Conservation (phyloP, 2,113 vertebrate species). For the Coracopsis vasa region DNA sequence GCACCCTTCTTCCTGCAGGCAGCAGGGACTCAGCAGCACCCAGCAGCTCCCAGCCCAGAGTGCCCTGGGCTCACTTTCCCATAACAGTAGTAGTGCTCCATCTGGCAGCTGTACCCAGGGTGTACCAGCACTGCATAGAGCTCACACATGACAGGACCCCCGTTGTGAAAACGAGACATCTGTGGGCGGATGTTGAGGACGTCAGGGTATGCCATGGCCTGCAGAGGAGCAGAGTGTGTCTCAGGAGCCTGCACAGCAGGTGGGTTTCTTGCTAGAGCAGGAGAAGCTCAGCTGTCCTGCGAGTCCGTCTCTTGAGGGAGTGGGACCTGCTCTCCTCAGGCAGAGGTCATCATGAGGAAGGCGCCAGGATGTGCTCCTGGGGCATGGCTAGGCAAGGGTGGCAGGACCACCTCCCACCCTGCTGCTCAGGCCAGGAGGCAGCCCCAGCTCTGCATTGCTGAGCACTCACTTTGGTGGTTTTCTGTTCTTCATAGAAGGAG, state of each 20-base stretch:
- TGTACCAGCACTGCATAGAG: slow-evolving; percentile 96
- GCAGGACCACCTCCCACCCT: not conserved
- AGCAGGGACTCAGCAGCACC: not conserved
- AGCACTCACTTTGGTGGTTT: slow-evolving; percentile 89
- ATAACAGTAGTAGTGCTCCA: slow-evolving; percentile 96
- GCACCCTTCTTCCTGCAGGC: not conserved
- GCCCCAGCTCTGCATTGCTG: not conserved
- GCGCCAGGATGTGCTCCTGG: not conserved
- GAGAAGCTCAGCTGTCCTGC: not conserved
- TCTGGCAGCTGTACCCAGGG: slow-evolving; percentile 92
- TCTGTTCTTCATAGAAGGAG: slow-evolving; percentile 78
- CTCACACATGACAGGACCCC: slow-evolving; percentile 84
- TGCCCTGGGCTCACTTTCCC: slow-evolving; percentile 81
- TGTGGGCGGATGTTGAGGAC: slow-evolving; percentile 91
- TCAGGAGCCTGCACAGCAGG: not conserved
- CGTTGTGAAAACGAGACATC: slow-evolving; percentile 80
- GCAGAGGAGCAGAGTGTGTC: not conserved
- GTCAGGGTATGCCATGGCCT: slow-evolving; percentile 94
- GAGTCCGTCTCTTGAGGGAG: rapidly evolving
- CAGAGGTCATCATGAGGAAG: rapidly evolving
- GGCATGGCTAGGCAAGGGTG: not conserved
- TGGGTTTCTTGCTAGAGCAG: not conserved
- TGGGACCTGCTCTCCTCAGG: rapidly evolving
- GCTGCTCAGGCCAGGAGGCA: not conserved
- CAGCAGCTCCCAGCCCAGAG: not conserved